These are phyloP conservation scores for Liolophura sinensis DNA, from an alignment of 1,140 invertebrate genomes.

Conservation along the genomic window DNA sequence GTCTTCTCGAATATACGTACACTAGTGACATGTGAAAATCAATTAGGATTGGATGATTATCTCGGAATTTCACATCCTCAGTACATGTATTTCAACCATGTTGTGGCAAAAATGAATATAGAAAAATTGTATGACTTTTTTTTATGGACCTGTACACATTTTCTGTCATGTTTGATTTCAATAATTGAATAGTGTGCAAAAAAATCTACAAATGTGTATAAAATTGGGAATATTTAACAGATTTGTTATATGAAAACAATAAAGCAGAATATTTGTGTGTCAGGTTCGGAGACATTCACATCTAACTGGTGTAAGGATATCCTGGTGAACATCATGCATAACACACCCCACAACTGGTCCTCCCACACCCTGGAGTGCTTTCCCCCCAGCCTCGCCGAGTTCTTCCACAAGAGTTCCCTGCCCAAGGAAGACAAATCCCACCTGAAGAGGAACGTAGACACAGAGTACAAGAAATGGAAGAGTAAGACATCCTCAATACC, in stretches of 20 bases:
- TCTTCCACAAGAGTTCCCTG: slow-evolving; percentile 73
- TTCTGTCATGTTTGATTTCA: no score
- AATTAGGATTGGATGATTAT: no score
- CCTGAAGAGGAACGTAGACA: slow-evolving; percentile 68
- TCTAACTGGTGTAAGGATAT: slow-evolving; percentile 90
- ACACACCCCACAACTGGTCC: slow-evolving; percentile 93
- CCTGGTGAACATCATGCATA: slow-evolving; percentile 86
- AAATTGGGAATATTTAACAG: no score
- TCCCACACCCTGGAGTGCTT: slow-evolving; percentile 90
- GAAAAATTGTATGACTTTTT: not conserved
- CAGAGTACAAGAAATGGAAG: slow-evolving; percentile 91
- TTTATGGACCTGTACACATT: not conserved
- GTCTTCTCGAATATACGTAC: not conserved
- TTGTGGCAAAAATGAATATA: not conserved
- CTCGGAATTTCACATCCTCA: no score
- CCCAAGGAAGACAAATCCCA: slow-evolving; percentile 81
- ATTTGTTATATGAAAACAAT: not conserved
- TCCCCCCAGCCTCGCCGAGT: slow-evolving; percentile 84
- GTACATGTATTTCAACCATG: no score
- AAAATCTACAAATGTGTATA: no score
- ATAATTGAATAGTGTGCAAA: no score
- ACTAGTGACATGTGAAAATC: no score
- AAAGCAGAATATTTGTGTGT: slow-evolving; percentile 6
- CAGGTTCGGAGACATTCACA: slow-evolving; percentile 65
- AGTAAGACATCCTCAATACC: no score